Percentiles rank a stretch among this genome's conserved stretches.
Conservation (phyloP, 2,113 vertebrate species). For the Tetraodon nigroviridis region DNA sequence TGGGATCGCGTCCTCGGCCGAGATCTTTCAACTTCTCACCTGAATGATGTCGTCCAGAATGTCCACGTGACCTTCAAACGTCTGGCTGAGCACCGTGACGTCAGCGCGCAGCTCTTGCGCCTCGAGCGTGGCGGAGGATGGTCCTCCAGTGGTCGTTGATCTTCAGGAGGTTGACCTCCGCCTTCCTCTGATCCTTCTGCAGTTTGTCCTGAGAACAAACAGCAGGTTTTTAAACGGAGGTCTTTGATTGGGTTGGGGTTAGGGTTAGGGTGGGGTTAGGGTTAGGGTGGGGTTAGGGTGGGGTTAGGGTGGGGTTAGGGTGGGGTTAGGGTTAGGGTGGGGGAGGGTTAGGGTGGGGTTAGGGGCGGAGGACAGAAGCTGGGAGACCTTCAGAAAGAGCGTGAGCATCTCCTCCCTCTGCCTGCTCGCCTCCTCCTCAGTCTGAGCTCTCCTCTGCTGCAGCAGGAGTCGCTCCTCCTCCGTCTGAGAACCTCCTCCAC, state of each 20-base stretch:
- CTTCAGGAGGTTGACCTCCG: constrained; percentile 30
- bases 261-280: too few species aligned
- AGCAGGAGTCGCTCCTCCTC: constrained; percentile 36
- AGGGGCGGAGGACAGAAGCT: neutral
- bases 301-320: too few species aligned
- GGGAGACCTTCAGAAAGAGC: constrained; percentile 38
- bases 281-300: too few species aligned
- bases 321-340: too few species aligned
- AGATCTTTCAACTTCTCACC: constrained; percentile 20
- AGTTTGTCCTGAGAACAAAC: constrained; percentile 50
- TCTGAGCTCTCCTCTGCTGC: constrained; percentile 37
- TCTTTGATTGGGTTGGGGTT: too few species aligned
- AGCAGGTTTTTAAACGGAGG: too few species aligned
- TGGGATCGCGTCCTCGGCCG: neutral
- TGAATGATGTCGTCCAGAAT: constrained; percentile 19
- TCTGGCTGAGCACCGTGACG: constrained; percentile 15
- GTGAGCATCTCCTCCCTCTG: constrained; percentile 49
- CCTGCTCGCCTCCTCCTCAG: constrained; percentile 40
- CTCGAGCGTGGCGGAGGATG: constrained; percentile 18
- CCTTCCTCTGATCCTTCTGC: constrained; percentile 54
- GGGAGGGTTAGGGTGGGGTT: too few species aligned
- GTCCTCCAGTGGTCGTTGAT: constrained; percentile 38
- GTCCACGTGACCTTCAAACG: constrained; percentile 41
- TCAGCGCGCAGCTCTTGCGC: neutral
- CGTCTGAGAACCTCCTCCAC: constrained; percentile 4